phyloP scores from a whole-genome alignment of 1,140 invertebrate species.

The Bombus picipes region DNA sequence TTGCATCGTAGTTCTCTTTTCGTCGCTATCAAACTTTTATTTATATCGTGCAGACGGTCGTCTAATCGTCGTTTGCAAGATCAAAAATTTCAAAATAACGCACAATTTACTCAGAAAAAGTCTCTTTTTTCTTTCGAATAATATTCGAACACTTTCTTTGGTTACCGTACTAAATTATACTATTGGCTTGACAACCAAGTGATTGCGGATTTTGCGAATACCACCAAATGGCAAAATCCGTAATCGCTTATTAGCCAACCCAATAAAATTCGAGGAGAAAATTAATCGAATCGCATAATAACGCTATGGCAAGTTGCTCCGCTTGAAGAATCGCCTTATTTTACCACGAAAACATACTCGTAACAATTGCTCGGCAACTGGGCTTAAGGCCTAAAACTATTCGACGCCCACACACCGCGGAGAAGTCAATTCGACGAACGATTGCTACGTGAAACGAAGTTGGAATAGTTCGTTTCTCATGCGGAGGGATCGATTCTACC shows the following conservation, averaged over 20 bases:
- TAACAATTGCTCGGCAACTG: not conserved
- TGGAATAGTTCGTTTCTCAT: not conserved
- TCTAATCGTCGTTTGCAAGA: too few species aligned
- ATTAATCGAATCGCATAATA: not conserved
- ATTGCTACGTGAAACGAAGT: not conserved
- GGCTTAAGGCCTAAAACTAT: not conserved
- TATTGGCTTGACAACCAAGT: too few species aligned
- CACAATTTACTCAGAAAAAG: too few species aligned
- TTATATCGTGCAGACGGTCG: too few species aligned
- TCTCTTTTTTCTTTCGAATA: too few species aligned
- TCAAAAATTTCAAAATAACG: too few species aligned
- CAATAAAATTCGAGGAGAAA: not conserved
- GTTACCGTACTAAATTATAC: too few species aligned
- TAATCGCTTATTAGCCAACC: fast-evolving
- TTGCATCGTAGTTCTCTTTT: not conserved
- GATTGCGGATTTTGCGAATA: too few species aligned
- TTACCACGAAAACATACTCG: not conserved
- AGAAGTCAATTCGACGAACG: not conserved
- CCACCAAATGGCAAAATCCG: too few species aligned
- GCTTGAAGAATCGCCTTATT: not conserved
- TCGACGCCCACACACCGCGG: too few species aligned
- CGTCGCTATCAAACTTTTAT: not conserved
- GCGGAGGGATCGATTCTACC: not conserved
- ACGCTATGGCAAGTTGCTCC: not conserved
- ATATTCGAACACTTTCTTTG: too few species aligned